Evolutionary conservation across 2,888 invertebrate species (phyloP).

Genomic region (Drosophila prolongata): DNA sequence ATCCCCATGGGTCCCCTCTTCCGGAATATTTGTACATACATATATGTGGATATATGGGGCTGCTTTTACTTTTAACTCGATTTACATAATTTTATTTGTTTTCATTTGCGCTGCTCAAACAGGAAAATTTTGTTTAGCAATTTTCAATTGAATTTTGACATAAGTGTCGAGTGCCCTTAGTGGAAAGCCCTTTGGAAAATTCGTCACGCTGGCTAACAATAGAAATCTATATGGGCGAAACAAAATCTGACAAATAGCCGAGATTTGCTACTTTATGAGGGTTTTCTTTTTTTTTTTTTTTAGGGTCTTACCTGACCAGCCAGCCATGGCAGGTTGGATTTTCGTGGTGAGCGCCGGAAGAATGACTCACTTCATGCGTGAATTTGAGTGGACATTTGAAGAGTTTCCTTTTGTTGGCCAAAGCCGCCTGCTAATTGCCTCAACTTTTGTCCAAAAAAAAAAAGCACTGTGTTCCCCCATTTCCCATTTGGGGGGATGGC

Average conservation of each 20-base stretch:
- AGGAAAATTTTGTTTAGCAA: constrained; percentile 50
- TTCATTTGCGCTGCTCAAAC: constrained; percentile 59
- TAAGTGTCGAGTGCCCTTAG: constrained; percentile 46
- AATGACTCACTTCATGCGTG: constrained; percentile 47
- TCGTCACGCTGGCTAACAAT: constrained; percentile 24
- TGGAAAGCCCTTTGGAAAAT: neutral
- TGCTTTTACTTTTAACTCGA: constrained; percentile 46
- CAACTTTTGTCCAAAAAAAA: constrained; percentile 32
- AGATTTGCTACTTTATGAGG: constrained; percentile 53
- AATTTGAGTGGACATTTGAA: constrained; percentile 44
- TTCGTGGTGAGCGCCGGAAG: constrained; percentile 5
- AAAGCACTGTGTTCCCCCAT: neutral
- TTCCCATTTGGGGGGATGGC: neutral
- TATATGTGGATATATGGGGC: constrained; percentile 18
- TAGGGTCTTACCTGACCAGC: constrained; percentile 35
- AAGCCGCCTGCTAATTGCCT: constrained; percentile 45
- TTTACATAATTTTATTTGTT: constrained; percentile 75
- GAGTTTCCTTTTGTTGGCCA: constrained; percentile 44
- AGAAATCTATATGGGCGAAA: constrained; percentile 16
- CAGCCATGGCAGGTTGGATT: constrained; percentile 15
- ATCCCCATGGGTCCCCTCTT: constrained; percentile 12
- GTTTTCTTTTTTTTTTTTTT: constrained; percentile 22
- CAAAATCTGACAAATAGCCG: constrained; percentile 61
- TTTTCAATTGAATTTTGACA: constrained; percentile 74
- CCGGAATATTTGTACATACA: neutral